A percentile compares a stretch with the other conserved stretches of the same genome.
These are phyloP conservation scores for Pomacea maculata DNA, from an alignment of 1,140 invertebrate genomes.

Conservation along the genomic window DNA sequence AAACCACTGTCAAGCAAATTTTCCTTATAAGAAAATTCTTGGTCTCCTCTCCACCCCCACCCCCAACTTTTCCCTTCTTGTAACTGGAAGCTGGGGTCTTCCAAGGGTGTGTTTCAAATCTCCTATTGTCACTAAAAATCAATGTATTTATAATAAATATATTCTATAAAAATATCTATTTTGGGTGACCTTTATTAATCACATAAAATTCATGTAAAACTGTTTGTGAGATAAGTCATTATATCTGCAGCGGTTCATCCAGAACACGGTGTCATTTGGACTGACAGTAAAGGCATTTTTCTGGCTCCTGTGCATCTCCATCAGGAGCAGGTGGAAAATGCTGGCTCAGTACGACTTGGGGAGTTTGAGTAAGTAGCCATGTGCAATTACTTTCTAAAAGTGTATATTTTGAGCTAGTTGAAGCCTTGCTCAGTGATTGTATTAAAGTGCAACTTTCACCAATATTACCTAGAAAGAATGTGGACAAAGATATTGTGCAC, in stretches of 20 bases:
- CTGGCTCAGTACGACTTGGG: constrained; percentile 39
- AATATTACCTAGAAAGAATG: too few species aligned
- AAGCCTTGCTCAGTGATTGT: too few species aligned
- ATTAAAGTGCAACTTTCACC: background rate
- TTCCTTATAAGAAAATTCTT: background rate
- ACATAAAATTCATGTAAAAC: background rate
- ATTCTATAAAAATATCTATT: too few species aligned
- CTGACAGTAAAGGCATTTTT: constrained; percentile 46
- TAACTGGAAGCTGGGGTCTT: too few species aligned
- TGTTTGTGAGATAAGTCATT: background rate
- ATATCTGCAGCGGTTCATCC: constrained; percentile 45
- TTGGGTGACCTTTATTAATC: background rate
- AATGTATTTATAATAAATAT: too few species aligned
- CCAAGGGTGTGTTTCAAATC: too few species aligned
- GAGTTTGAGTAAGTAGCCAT: constrained; percentile 52
- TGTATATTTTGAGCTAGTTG: background rate
- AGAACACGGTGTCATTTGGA: constrained; percentile 52
- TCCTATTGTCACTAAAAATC: too few species aligned
- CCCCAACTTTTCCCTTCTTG: background rate
- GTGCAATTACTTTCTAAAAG: background rate
- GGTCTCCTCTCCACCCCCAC: background rate
- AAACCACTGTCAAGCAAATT: too few species aligned
- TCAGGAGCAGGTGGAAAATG: constrained; percentile 37
- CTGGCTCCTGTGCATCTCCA: constrained; percentile 39
- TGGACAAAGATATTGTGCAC: too few species aligned